Conservation (phyloP, 1,140 invertebrate species). For the Paracyclopina nana region DNA sequence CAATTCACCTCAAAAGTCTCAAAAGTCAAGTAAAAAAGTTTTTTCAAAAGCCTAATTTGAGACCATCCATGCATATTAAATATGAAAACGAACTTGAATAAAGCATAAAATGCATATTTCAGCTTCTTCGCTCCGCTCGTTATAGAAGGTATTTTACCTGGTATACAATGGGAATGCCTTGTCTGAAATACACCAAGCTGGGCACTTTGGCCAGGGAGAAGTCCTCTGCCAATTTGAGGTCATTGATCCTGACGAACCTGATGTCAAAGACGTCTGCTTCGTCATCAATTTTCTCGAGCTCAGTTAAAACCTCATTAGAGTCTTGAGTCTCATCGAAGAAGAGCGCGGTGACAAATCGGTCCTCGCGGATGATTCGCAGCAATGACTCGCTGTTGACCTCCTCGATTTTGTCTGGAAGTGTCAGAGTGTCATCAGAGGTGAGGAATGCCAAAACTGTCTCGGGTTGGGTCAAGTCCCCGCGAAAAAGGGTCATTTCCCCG, state of each 20-base stretch:
- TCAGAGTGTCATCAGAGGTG: constrained; percentile 80
- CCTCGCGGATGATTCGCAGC: constrained; percentile 72
- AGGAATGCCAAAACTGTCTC: constrained; percentile 71
- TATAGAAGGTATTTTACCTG: no score
- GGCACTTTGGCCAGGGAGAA: constrained; percentile 55
- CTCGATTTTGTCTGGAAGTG: constrained; percentile 77
- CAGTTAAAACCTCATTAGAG: constrained; percentile 24
- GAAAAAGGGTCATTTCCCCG: constrained; percentile 37
- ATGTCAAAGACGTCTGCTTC: constrained; percentile 86
- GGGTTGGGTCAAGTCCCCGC: constrained; percentile 83
- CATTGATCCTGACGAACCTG: constrained; percentile 82
- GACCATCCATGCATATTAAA: no score
- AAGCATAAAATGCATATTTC: no score
- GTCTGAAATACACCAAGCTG: constrained; percentile 40
- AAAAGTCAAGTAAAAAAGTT: no score
- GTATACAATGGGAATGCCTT: constrained; percentile 45
- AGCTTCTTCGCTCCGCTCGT: no score
- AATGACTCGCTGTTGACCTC: constrained; percentile 82
- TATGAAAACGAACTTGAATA: no score
- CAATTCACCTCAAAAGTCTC: no score
- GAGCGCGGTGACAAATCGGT: constrained; percentile 71
- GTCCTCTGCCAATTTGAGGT: constrained; percentile 71
- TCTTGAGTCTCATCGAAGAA: constrained; percentile 38
- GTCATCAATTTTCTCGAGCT: constrained; percentile 77
- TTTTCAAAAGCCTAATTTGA: no score